A percentile compares a stretch with the other conserved stretches of the same genome.
These are phyloP conservation scores for Xestia ashworthii DNA, from an alignment of 2,888 invertebrate species.

Conservation along the genomic window DNA sequence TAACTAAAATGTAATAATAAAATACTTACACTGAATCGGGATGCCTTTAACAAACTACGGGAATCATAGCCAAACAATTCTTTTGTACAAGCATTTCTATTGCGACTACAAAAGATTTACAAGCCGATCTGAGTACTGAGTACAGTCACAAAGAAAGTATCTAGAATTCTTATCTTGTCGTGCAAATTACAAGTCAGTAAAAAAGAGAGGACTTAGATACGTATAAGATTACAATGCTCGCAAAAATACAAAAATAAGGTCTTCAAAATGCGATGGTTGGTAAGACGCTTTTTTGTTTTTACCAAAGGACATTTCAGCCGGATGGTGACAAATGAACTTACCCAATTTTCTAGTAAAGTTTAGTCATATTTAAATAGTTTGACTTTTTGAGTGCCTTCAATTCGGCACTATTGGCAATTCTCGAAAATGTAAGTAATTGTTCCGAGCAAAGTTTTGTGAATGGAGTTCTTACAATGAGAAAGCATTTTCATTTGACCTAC, in stretches of 20 bases:
- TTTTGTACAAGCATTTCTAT: constrained; percentile 36
- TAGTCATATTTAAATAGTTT: constrained; percentile 2
- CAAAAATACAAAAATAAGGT: constrained; percentile 16
- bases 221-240: constrained; percentile 15
- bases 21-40: constrained; percentile 20
- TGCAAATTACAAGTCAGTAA: constrained; percentile 45
- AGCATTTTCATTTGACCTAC: not conserved
- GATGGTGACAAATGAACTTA: constrained; percentile 15
- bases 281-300: not conserved
- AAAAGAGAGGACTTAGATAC: constrained; percentile 21
- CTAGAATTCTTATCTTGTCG: constrained; percentile 38
- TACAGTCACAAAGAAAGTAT: constrained; percentile 49
- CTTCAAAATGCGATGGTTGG: not conserved
- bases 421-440: not conserved
- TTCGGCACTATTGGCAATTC: not conserved
- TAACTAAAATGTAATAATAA: constrained; percentile 19
- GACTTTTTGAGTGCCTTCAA: constrained; percentile 8
- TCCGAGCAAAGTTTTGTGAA: not conserved
- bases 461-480: not conserved
- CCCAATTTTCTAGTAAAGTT: not conserved
- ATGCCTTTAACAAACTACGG: constrained; percentile 12
- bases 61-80: constrained; percentile 25
- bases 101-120: constrained; percentile 46
- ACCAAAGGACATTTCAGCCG: not conserved
- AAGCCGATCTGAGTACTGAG: constrained; percentile 38